Percentiles rank a stretch among this genome's conserved stretches.
Evolutionary conservation across 1,140 invertebrate genomes (phyloP).

Genomic region (Lasioglossum baleicum): DNA sequence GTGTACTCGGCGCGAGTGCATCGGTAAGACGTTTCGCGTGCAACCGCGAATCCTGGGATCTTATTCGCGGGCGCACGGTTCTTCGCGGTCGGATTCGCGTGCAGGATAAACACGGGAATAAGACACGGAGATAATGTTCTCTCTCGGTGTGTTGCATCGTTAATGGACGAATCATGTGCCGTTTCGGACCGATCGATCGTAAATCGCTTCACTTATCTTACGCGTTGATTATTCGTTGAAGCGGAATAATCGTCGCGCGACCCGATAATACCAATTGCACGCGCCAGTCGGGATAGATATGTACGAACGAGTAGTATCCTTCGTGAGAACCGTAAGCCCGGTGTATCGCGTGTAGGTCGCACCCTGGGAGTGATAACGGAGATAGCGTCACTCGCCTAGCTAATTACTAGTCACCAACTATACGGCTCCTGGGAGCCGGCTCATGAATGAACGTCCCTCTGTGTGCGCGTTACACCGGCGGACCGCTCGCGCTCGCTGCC

Average conservation of each 20-base stretch:
- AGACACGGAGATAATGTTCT: too few species aligned
- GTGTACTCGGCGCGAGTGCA: background rate
- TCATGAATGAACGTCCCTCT: constrained; percentile 5
- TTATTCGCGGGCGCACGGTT: background rate
- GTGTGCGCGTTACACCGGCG: background rate
- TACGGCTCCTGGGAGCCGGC: constrained; percentile 33
- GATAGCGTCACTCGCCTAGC: constrained; percentile 49
- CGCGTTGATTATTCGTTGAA: constrained; percentile 2
- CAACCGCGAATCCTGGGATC: background rate
- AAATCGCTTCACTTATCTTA: background rate
- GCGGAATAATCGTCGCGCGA: background rate
- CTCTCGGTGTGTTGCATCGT: too few species aligned
- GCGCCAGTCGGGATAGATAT: background rate
- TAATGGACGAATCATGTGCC: too few species aligned
- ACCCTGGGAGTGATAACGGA: constrained; percentile 40
- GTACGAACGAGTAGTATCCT: constrained; percentile 13
- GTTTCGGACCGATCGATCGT: background rate
- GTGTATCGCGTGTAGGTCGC: constrained; percentile 20
- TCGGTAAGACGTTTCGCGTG: background rate
- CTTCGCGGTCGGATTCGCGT: background rate
- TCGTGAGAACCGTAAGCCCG: background rate
- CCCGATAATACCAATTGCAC: background rate
- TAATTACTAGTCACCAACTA: constrained; percentile 51
- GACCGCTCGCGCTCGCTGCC: background rate
- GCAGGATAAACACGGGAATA: background rate